Evolutionary conservation across 1,140 invertebrate genomes (phyloP), one percentile per base, ranked within the genome.

Genomic region (Helicorthomorpha holstii): DNA sequence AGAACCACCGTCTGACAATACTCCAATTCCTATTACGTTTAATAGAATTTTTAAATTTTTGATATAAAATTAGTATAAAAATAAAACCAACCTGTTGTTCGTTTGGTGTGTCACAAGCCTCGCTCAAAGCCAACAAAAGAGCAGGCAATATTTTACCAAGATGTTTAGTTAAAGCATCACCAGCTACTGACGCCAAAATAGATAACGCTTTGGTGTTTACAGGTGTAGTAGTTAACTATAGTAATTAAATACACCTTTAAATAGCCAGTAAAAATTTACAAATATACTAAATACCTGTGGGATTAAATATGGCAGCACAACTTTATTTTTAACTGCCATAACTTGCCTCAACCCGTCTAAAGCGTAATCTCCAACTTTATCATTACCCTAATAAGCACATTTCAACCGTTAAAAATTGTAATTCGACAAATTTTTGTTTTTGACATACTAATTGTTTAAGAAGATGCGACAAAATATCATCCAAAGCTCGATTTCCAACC

Each of bases 291-390:
- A 95, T 56, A 97, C 70, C 70, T 96, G 91, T 16, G 94, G 94
- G 45, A 98, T 83, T 44, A 98, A 72, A 68, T 96, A 96, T 1
- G 93, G 93, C 53, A 98, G 68, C 26, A 98, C 90, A 0, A 92
- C 91, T 57, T 87, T 74, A 7, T 90, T 92, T 71, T 95, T 97
- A 38, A 96, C 89, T 14, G 86, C 81, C 87, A 98, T 95, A 3
- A 97, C 85, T 77, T 97, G 92, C 52, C 88, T 77, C 50, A 98
- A 73, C 41, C 92, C 93, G 69, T 98, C 92, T 48, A 97, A 71
- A 1, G 90, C 88, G 61, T 81, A 83, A 62, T 91, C 87, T 0
- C 83, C 83, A 27, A 75, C 2, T 69, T 73, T 80, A 1, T 80
- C 77, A 62, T 90, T 77, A 61, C 83, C 82, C 73, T 79, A 57